phyloP scores from a whole-genome alignment of 37 sponge, comb jelly and placozoan species.

The Mnemiopsis leidyi region DNA sequence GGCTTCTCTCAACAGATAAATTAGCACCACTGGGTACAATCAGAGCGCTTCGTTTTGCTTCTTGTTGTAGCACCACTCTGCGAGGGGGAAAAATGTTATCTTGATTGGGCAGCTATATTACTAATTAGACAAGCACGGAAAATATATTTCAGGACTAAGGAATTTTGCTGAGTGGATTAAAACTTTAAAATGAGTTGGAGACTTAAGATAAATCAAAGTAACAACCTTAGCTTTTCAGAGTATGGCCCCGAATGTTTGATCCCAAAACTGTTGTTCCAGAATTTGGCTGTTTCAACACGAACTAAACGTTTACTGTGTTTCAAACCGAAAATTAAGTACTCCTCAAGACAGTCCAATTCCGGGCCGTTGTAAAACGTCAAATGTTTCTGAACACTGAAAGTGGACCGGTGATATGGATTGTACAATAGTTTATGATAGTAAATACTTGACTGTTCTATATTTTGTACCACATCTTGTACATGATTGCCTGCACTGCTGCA shows the following conservation, averaged over 20 bases:
- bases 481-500: too few species aligned
- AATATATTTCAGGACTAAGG: too few species aligned
- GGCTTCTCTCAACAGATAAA: not conserved
- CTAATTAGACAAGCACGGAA: too few species aligned
- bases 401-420: too few species aligned
- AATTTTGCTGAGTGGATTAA: not conserved
- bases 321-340: not conserved
- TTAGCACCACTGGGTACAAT: not conserved
- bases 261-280: constrained; percentile 23
- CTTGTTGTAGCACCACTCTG: constrained; percentile 13
- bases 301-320: not conserved
- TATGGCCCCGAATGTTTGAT: not conserved
- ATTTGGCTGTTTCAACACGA: not conserved
- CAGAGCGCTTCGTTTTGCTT: constrained; percentile 55
- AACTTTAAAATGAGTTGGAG: not conserved
- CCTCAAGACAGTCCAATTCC: not conserved
- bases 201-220: not conserved
- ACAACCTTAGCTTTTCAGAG: constrained; percentile 6
- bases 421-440: too few species aligned
- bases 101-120: too few species aligned
- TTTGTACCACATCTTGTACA: too few species aligned
- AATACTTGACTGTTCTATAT: too few species aligned
- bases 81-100: too few species aligned
- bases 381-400: constrained; percentile 31
- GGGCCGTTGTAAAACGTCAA: not conserved